Conservation (phyloP, 2,797 vertebrate genomes). For the Premnoplex brunnescens region DNA sequence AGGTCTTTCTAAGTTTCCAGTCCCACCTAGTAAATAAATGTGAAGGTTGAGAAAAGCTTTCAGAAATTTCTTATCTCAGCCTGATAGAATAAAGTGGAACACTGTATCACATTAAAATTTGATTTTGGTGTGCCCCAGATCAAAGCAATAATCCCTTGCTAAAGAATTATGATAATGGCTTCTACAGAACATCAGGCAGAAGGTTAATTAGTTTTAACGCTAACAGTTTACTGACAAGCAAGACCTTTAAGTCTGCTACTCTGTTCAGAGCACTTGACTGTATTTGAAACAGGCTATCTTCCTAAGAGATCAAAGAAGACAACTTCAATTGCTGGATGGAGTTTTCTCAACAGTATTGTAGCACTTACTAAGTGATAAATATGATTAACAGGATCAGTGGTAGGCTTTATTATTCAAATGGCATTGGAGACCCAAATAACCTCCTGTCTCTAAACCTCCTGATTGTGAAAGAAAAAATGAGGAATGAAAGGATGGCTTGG, state of each 20-base stretch:
- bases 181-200: not conserved
- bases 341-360: not conserved
- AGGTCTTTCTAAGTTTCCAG: not conserved
- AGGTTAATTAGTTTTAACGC: not conserved
- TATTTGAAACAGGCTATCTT: not conserved
- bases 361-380: not conserved
- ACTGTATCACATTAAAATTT: not conserved
- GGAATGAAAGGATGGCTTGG: not conserved
- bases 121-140: not conserved
- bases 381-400: not conserved
- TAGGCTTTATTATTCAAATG: not conserved
- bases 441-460: not conserved
- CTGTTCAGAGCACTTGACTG: not conserved
- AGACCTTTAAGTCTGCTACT: not conserved
- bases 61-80: not conserved
- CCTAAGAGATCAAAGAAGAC: not conserved
- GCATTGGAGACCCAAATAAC: not conserved
- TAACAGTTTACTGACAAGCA: not conserved
- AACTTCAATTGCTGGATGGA: not conserved
- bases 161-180: not conserved
- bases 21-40: not conserved
- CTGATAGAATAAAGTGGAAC: not conserved
- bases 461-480: accelerated
- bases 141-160: not conserved
- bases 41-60: not conserved